Evolutionary conservation across 2,797 vertebrate species (phyloP), one percentile per base, ranked within the genome.

Genomic region (Megalops cyprinoides): DNA sequence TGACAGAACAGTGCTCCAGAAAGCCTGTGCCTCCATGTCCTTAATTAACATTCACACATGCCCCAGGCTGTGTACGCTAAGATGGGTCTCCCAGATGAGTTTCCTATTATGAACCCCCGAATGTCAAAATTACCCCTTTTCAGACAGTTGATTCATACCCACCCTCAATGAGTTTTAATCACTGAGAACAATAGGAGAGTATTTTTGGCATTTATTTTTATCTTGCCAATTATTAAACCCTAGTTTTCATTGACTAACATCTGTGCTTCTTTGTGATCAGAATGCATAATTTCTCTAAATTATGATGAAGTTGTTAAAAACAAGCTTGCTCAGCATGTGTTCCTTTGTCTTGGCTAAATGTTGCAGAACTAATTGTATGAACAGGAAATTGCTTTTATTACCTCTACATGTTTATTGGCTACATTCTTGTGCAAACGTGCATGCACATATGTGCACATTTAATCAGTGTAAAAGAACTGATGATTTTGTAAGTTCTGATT

Each of bases 21-120:
- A 44, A 42, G 20, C 15, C 25, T 34, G 20, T 31, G 37, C 37
- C 20, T 37, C 10, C 12, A 71, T 62, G 60, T 1, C 12, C 18
- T 76, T 76, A 76, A 76, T 76, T 76, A 55, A 76, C 34, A 76
- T 76, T 25, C 48, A 56, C 48, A 10, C 5, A 55, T 14, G 74
- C 74, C 31, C 44, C 25, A n/a, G 74, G 74, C 74, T 20, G 1
- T n/a, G 12, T n/a, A 55, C 31, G n/a, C 48, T 18, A 39, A 37
- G 31, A 39, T 10, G 34, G 1, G 25, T 25, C 34, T n/a, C 49
- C 34, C 74, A 31, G 8, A 71, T 39, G 34, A 37, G 31, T 48
- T 53, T 31, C 71, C 46, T 48, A 74, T 74, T 49, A 49, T 6
- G 18, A 31, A 76, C 28, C 44, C 42, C 44, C 20, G 44, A 81